Conservation (phyloP, 2,888 invertebrate genomes). For the Lypha dubia region DNA sequence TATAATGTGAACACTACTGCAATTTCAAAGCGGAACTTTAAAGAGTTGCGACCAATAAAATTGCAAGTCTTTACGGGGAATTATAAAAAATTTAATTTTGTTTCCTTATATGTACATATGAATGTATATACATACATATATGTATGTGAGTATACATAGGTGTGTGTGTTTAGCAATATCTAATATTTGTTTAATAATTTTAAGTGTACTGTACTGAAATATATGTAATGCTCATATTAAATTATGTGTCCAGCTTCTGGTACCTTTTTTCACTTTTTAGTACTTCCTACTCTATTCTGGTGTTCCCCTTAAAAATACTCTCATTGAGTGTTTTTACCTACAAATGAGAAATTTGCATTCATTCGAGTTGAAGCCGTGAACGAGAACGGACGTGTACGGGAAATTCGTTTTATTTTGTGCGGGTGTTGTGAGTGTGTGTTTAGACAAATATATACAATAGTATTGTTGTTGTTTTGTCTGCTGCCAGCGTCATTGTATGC, state of each 20-base stretch:
- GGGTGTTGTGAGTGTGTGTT: not conserved
- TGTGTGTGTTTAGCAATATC: too few relatives aligned
- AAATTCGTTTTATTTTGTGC: conserved; percentile 35
- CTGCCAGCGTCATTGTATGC: conserved; percentile 34
- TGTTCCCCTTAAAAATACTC: conserved; percentile 2
- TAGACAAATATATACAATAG: conserved; percentile 28
- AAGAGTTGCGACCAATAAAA: too few relatives aligned
- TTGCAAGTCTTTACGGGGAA: too few relatives aligned
- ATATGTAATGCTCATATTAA: not conserved
- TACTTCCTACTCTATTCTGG: not conserved
- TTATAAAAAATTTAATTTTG: too few relatives aligned
- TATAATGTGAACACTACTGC: too few relatives aligned
- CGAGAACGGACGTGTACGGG: conserved; percentile 57
- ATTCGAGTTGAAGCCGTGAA: conserved; percentile 71
- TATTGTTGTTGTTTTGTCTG: conserved; percentile 58
- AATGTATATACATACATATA: too few relatives aligned
- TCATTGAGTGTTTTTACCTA: conserved; percentile 41
- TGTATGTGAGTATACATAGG: too few relatives aligned
- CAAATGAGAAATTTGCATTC: conserved; percentile 52
- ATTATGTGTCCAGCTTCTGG: not conserved
- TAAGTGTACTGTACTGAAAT: not conserved
- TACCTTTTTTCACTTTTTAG: conserved; percentile 5
- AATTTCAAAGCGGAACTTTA: too few relatives aligned
- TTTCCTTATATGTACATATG: too few relatives aligned
- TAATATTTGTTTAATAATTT: not conserved